Evolutionary conservation across 2,797 vertebrate genomes (phyloP).

Genomic region (Enteromius unitaeniatus): DNA sequence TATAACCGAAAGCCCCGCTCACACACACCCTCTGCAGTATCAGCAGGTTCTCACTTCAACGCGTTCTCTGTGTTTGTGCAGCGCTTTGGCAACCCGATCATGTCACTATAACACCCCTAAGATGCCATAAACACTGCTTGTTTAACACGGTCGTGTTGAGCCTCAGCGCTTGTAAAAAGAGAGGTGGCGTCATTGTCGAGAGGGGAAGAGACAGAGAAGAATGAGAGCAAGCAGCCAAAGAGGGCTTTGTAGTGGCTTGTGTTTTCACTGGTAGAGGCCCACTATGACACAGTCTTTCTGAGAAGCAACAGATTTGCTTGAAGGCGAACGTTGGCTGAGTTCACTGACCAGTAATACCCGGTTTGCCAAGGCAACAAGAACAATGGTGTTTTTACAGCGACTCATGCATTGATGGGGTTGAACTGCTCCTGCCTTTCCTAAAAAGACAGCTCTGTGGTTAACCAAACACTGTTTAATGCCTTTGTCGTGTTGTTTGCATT

Average conservation of each 20-base stretch:
- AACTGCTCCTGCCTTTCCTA: constrained; percentile 3
- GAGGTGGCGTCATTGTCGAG: constrained; percentile 36
- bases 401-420: not conserved
- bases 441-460: constrained; percentile 8
- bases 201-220: not conserved
- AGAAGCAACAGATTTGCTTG: constrained; percentile 31
- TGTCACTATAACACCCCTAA: constrained; percentile 56
- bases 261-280: constrained; percentile 42
- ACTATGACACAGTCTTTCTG: constrained; percentile 49
- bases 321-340: not conserved
- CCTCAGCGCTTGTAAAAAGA: constrained; percentile 53
- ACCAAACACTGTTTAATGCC: constrained; percentile 11
- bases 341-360: constrained; percentile 15
- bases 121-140: constrained; percentile 60
- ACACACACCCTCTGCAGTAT: constrained; percentile 67
- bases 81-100: constrained; percentile 60
- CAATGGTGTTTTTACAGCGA: constrained; percentile 4
- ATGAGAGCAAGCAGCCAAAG: constrained; percentile 29
- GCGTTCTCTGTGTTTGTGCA: constrained; percentile 73
- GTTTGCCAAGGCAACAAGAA: constrained; percentile 24
- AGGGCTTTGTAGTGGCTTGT: constrained; percentile 39
- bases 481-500: constrained; percentile 9
- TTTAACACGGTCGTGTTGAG: constrained; percentile 40
- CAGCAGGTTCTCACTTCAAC: constrained; percentile 76
- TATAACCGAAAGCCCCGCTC: constrained; percentile 73